These are phyloP conservation scores for Lepetodrilus schrolli DNA, from an alignment of 2,888 invertebrate genomes.

Conservation along the genomic window DNA sequence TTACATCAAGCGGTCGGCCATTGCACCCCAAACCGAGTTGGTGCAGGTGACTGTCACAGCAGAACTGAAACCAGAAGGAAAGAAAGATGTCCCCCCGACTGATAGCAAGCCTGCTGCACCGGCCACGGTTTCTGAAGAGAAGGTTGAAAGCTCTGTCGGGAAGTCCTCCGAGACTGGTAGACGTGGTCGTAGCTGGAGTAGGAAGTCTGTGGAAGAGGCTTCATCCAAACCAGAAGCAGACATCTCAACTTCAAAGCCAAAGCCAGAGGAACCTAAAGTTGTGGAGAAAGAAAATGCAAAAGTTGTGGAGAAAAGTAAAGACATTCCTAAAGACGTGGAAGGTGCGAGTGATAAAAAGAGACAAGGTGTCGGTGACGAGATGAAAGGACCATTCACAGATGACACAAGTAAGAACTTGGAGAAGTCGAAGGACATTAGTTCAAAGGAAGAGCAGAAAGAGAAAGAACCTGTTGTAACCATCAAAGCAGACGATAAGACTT, in stretches of 20 bases:
- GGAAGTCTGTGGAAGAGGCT: constrained; percentile 20
- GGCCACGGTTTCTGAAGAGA: too few relatives aligned
- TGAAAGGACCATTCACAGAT: too few relatives aligned
- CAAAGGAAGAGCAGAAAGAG: constrained; percentile 7
- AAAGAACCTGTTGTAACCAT: background rate
- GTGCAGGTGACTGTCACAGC: background rate
- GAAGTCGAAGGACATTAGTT: background rate
- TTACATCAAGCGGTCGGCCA: background rate
- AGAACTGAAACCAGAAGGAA: background rate
- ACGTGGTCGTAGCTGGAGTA: too few relatives aligned
- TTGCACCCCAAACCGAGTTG: background rate
- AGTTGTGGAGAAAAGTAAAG: constrained; percentile 23
- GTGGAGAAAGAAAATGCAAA: background rate
- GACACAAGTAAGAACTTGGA: background rate
- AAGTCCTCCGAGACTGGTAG: too few relatives aligned
- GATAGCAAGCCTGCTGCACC: constrained; percentile 23
- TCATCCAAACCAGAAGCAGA: constrained; percentile 11
- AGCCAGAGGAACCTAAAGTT: constrained; percentile 22
- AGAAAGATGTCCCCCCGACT: background rate
- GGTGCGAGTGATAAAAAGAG: background rate
- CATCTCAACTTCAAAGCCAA: constrained; percentile 11
- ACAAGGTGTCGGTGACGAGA: too few relatives aligned
- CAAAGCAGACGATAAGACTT: too few relatives aligned
- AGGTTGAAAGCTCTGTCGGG: too few relatives aligned
- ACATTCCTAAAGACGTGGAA: background rate